Percentiles rank a stretch among this genome's conserved stretches.
phyloP scores from a whole-genome alignment of 2,888 invertebrate species.

The Papilio elwesi region DNA sequence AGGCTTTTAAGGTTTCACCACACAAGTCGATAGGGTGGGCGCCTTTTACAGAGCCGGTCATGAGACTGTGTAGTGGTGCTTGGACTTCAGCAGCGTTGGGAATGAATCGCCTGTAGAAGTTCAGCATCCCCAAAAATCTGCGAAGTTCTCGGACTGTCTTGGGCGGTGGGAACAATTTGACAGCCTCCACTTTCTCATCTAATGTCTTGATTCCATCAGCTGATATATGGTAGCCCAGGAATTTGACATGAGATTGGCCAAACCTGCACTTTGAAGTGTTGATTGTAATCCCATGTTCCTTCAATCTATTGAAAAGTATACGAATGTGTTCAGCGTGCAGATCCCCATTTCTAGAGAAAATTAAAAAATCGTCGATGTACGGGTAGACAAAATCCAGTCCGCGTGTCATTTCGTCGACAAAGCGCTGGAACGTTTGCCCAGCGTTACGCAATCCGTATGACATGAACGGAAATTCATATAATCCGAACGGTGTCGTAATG shows the following conservation, averaged over 20 bases:
- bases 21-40: no score
- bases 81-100: no score
- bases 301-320: constrained; percentile 11
- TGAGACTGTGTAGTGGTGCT: no score
- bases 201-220: constrained; percentile 34
- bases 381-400: constrained; percentile 19
- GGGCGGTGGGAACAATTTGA: no score
- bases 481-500: constrained; percentile 22
- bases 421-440: constrained; percentile 59
- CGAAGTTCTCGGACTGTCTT: no score
- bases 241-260: constrained; percentile 13
- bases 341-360: not conserved
- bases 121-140: no score
- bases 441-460: constrained; percentile 62
- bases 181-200: constrained; percentile 36
- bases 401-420: constrained; percentile 42
- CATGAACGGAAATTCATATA: constrained; percentile 42
- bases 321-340: constrained; percentile 16
- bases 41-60: no score
- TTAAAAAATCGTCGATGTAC: constrained; percentile 19
- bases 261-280: constrained; percentile 1
- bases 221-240: constrained; percentile 32
- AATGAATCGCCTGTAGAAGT: no score
- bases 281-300: constrained; percentile 2
- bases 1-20: no score